Percentiles rank a stretch among this genome's conserved stretches.
phyloP scores from a whole-genome alignment of 2,797 vertebrate genomes.

The Decapterus maruadsi region DNA sequence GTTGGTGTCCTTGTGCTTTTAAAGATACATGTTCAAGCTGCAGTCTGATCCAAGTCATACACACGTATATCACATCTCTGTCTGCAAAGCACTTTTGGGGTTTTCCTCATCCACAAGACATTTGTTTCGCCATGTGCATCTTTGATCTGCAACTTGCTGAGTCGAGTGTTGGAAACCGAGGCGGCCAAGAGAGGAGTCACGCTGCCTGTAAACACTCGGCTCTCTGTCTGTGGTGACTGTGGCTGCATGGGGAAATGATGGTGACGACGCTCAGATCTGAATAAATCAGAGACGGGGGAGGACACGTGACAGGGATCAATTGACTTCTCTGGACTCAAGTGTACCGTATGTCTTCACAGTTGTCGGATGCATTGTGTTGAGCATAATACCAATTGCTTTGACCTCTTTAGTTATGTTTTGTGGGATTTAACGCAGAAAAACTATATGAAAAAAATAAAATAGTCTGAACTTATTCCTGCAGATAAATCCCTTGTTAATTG shows the following conservation, averaged over 20 bases:
- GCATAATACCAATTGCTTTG: background rate
- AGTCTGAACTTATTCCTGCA: too few relatives aligned
- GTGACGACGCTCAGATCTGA: background rate
- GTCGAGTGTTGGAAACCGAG: background rate
- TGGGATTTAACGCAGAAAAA: background rate
- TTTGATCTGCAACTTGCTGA: conserved; percentile 31
- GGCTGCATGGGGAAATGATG: conserved; percentile 2
- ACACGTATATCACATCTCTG: conserved; percentile 10
- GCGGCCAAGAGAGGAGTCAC: conserved; percentile 4
- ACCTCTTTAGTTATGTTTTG: background rate
- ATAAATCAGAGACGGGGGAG: conserved; percentile 19
- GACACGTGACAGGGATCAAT: background rate
- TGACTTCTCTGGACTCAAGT: background rate
- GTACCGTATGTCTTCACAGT: background rate
- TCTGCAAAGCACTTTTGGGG: conserved; percentile 6
- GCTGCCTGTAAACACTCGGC: conserved; percentile 26
- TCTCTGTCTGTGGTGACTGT: conserved; percentile 5
- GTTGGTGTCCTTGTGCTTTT: background rate
- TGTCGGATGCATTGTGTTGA: background rate
- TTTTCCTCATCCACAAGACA: conserved; percentile 19
- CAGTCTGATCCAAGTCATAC: conserved; percentile 5
- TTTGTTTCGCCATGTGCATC: background rate
- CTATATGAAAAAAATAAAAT: too few relatives aligned
- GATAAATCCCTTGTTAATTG: too few relatives aligned
- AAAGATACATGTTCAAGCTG: background rate